A percentile compares a stretch with the other conserved stretches of the same genome.
phyloP scores from a whole-genome alignment of 2,888 invertebrate species.

The Neuroscelio doddi region DNA sequence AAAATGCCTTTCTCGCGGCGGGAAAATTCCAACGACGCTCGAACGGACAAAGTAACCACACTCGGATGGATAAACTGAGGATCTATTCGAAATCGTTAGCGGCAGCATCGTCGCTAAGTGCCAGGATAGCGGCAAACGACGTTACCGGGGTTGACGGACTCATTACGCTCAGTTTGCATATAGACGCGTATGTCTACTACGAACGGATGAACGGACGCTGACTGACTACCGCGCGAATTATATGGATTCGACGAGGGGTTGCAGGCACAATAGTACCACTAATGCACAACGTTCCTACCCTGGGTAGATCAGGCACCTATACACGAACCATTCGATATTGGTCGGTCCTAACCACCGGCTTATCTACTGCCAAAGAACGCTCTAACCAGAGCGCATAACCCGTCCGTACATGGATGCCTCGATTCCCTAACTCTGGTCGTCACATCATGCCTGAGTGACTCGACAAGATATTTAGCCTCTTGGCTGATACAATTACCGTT shows the following conservation, averaged over 20 bases:
- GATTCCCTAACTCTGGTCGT: conserved; percentile 28
- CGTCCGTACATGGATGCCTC: conserved; percentile 42
- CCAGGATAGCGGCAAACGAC: conserved; percentile 69
- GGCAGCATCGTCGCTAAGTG: conserved; percentile 61
- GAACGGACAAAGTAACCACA: too few species aligned
- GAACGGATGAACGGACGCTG: conserved; percentile 53
- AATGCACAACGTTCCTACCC: conserved; percentile 62
- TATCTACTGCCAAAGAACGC: conserved; percentile 61
- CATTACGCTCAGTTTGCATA: conserved; percentile 71
- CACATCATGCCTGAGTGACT: conserved; percentile 44
- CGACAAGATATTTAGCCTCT: conserved; percentile 47
- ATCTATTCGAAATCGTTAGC: conserved; percentile 63
- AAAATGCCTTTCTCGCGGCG: too few species aligned
- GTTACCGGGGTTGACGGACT: conserved; percentile 70
- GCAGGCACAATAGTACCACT: conserved; percentile 68
- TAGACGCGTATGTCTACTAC: conserved; percentile 60
- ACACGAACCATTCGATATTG: conserved; percentile 66
- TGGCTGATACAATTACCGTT: conserved; percentile 47
- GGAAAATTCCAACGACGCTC: too few species aligned
- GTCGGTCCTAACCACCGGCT: conserved; percentile 60
- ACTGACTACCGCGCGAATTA: conserved; percentile 69
- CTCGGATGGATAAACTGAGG: conserved; percentile 59
- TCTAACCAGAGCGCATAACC: conserved; percentile 29
- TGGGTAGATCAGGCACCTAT: conserved; percentile 64
- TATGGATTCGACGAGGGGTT: conserved; percentile 67